Evolutionary conservation across 2,113 vertebrate genomes (phyloP).

Genomic region (Plecturocebus donacophilus): DNA sequence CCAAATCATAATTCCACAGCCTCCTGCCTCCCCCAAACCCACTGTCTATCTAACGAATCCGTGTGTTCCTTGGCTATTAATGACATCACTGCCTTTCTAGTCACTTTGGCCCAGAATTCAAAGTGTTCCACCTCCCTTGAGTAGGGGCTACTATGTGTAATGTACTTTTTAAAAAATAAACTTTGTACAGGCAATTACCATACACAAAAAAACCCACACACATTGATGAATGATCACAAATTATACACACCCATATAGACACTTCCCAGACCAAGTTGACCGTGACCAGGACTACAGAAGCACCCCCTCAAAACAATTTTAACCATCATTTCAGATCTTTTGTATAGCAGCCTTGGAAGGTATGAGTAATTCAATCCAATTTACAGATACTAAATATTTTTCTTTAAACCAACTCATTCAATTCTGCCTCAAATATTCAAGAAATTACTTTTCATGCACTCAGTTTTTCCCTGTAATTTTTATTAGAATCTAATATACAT

Average conservation of each 20-base stretch:
- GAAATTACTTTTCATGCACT: slow-evolving; percentile 34
- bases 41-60: not conserved
- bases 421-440: slow-evolving; percentile 29
- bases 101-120: not conserved
- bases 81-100: not conserved
- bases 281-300: not conserved
- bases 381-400: slow-evolving; percentile 38
- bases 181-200: not conserved
- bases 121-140: slow-evolving; percentile 5
- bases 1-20: slow-evolving; percentile 10
- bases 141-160: not conserved
- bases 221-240: not conserved
- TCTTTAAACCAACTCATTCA: slow-evolving; percentile 50
- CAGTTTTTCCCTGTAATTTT: slow-evolving; percentile 19
- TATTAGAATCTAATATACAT: slow-evolving; percentile 34
- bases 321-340: not conserved
- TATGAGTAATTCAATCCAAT: not conserved
- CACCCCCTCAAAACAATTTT: not conserved
- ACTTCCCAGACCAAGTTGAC: not conserved
- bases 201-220: not conserved
- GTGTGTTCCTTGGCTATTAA: slow-evolving; percentile 10
- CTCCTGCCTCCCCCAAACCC: not conserved
- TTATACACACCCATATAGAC: not conserved
- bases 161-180: not conserved
- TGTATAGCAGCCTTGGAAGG: not conserved